Evolutionary conservation across 1,140 invertebrate species (phyloP).

Genomic region (Caenorhabditis inopinata): DNA sequence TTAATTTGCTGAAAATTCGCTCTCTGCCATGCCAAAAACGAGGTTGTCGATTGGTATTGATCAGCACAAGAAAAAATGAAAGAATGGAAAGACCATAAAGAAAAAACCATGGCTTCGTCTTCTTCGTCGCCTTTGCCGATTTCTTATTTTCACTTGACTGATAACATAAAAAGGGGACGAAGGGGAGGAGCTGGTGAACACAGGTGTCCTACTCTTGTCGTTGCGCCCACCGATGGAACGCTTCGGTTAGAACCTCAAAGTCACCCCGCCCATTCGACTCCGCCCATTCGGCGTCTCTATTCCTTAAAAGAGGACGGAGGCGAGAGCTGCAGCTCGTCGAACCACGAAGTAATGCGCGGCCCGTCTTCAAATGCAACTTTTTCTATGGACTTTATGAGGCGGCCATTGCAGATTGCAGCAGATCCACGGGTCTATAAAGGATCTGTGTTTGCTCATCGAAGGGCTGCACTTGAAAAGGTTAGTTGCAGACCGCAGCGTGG

Average conservation of each 20-base stretch:
- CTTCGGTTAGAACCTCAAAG: neutral
- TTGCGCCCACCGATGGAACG: conserved; percentile 15
- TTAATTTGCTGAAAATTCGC: conserved; percentile 1
- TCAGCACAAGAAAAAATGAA: neutral
- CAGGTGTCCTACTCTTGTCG: conserved; percentile 13
- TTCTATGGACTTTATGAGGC: neutral
- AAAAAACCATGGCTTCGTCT: neutral
- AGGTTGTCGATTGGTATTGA: neutral
- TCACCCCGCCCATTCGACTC: neutral
- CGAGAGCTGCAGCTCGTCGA: conserved; percentile 24
- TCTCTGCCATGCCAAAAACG: conserved; percentile 10
- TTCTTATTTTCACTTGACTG: neutral
- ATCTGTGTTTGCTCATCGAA: conserved; percentile 7
- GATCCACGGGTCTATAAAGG: conserved; percentile 14
- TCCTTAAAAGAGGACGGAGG: no score
- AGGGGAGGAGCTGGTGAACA: neutral
- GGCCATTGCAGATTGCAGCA: neutral
- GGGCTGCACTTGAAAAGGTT: neutral
- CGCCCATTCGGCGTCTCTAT: neutral
- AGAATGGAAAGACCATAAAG: neutral
- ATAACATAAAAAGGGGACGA: neutral
- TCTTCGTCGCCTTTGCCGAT: neutral
- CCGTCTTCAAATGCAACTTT: conserved; percentile 21
- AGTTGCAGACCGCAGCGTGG: no score
- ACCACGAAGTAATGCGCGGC: neutral